Conservation (phyloP, 2,113 vertebrate species). For the Cyprinodon tularosa region DNA sequence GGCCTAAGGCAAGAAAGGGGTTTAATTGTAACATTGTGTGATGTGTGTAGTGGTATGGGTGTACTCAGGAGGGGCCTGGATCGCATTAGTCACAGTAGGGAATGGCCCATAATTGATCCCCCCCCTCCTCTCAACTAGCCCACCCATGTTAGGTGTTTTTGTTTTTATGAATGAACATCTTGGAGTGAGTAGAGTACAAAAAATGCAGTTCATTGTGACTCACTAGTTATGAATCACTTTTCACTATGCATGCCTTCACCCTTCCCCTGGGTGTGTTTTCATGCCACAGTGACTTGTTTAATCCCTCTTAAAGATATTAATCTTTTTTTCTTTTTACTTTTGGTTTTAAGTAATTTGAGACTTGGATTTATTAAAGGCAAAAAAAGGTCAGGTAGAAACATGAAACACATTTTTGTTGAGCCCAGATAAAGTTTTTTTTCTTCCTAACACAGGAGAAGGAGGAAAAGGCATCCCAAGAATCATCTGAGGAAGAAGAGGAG, state of each 20-base stretch:
- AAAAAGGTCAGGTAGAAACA: conserved; percentile 23
- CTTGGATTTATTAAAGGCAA: conserved; percentile 15
- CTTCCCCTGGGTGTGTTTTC: conserved; percentile 43
- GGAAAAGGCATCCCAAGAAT: conserved; percentile 92
- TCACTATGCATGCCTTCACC: conserved; percentile 59
- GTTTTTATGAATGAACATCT: conserved; percentile 88
- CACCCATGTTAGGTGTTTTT: conserved; percentile 24
- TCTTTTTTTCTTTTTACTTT: too few species aligned
- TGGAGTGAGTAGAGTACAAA: conserved; percentile 49
- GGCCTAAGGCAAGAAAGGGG: conserved; percentile 23
- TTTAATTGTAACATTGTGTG: conserved; percentile 64
- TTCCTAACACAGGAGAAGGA: conserved; percentile 85
- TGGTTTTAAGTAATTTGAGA: background rate
- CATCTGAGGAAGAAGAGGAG: conserved; percentile 90
- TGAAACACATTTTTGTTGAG: conserved; percentile 46
- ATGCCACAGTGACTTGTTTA: conserved; percentile 31
- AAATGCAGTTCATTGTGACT: conserved; percentile 81
- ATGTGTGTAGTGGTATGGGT: conserved; percentile 52
- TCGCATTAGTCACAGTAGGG: conserved; percentile 69
- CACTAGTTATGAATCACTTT: conserved; percentile 79
- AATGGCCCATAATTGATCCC: conserved; percentile 64
- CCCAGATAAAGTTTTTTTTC: background rate
- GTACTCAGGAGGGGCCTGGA: conserved; percentile 46
- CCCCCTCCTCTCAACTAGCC: conserved; percentile 57
- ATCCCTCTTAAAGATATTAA: background rate